Evolutionary conservation across 2,888 invertebrate genomes (phyloP), one percentile per base, ranked within the genome.

Genomic region (Megastigmus dorsalis): DNA sequence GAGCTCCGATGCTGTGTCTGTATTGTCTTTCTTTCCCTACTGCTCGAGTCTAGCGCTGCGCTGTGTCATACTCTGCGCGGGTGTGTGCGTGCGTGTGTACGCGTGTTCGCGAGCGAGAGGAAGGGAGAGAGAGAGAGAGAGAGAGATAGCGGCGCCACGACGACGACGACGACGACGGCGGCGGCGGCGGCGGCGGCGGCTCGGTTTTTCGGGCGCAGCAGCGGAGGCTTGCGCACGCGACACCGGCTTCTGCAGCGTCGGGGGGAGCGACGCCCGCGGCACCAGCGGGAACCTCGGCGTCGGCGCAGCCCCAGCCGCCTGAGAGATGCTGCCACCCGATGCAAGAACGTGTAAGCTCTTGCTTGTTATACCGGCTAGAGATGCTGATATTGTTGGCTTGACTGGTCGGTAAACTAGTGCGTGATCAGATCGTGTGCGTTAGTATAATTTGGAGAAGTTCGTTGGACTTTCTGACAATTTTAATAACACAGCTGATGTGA

Each of bases 321-420:
- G 52, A 6, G n/a, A 52, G 26, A 9, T 57, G 54, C 57, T 48
- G 69, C 15, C 74, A 69, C 66, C 74, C 70, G 41, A 15, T 36
- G 74, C 28, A 6, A 20, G 9, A 3, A 13, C 26, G n/a, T 5
- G n/a, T n/a, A n/a, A n/a, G n/a, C n/a, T n/a, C n/a, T n/a, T n/a
- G n/a, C n/a, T n/a, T n/a, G n/a, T n/a, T n/a, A n/a, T n/a, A n/a
- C n/a, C n/a, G n/a, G n/a, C n/a, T n/a, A n/a, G n/a, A n/a, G n/a
- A n/a, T n/a, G n/a, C n/a, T n/a, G n/a, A n/a, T n/a, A n/a, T n/a
- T n/a, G n/a, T n/a, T n/a, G n/a, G n/a, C n/a, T n/a, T n/a, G n/a
- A n/a, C n/a, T n/a, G n/a, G n/a, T n/a, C n/a, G n/a, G n/a, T n/a
- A n/a, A n/a, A n/a, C n/a, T n/a, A n/a, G n/a, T n/a, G n/a, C n/a